phyloP scores from a whole-genome alignment of 2,888 invertebrate genomes.

The Agonopterix heracliana region DNA sequence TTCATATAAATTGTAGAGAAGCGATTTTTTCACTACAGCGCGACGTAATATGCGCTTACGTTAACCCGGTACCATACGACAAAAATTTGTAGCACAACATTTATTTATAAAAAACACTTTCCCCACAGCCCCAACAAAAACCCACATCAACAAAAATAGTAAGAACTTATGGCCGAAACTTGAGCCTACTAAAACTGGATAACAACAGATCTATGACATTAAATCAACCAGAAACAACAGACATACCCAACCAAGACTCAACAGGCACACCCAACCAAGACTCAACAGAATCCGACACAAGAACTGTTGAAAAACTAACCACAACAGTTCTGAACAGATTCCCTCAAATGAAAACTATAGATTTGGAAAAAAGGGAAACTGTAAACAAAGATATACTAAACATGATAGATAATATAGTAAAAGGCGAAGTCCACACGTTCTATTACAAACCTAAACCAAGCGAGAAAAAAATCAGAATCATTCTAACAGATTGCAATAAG shows the following conservation, averaged over 20 bases:
- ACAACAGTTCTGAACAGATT: neutral
- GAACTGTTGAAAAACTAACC: neutral
- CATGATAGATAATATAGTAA: conserved; percentile 3
- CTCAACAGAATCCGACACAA: neutral
- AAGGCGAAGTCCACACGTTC: neutral
- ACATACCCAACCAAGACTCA: neutral
- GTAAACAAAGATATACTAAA: neutral
- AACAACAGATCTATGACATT: conserved; percentile 19
- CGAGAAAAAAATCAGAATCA: too few relatives aligned
- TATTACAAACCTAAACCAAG: too few relatives aligned
- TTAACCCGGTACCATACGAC: too few relatives aligned
- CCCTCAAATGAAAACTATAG: conserved; percentile 5
- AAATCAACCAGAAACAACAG: neutral
- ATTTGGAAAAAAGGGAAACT: conserved; percentile 3
- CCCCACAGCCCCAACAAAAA: too few relatives aligned
- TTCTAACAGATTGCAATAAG: too few relatives aligned
- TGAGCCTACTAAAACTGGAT: conserved; percentile 31
- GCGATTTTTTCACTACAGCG: too few relatives aligned
- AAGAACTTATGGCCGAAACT: conserved; percentile 35
- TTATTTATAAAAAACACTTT: too few relatives aligned
- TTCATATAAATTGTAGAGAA: too few relatives aligned
- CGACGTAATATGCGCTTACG: too few relatives aligned
- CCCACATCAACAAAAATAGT: conserved; percentile 20
- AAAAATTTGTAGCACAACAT: too few relatives aligned
- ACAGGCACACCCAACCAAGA: neutral